A percentile compares a stretch with the other conserved stretches of the same genome.
phyloP scores from a whole-genome alignment of 2,888 invertebrate genomes.

The Miltochrista miniata region DNA sequence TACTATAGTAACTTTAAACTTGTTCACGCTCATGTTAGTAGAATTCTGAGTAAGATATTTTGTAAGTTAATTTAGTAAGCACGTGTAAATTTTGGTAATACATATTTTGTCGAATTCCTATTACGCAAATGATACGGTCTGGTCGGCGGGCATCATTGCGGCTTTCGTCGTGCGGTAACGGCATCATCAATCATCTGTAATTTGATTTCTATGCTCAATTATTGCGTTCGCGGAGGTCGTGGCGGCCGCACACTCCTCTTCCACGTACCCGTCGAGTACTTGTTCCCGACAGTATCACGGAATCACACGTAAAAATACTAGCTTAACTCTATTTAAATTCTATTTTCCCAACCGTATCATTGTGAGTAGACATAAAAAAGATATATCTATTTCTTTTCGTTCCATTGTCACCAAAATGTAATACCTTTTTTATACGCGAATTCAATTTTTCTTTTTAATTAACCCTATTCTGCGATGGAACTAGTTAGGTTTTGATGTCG shows the following conservation, averaged over 20 bases:
- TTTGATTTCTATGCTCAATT: constrained; percentile 84
- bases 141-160: constrained; percentile 72
- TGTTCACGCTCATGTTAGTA: constrained; percentile 3
- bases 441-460: constrained; percentile 42
- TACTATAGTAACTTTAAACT: constrained; percentile 17
- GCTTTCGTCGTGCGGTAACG: constrained; percentile 79
- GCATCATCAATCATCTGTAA: constrained; percentile 83
- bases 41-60: background rate
- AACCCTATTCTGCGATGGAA: constrained; percentile 44
- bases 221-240: constrained; percentile 81
- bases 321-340: constrained; percentile 11
- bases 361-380: constrained; percentile 8
- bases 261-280: constrained; percentile 52
- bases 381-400: constrained; percentile 17
- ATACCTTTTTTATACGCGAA: constrained; percentile 30
- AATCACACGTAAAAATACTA: constrained; percentile 39
- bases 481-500: constrained; percentile 42
- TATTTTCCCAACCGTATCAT: background rate
- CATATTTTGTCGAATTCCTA: constrained; percentile 69
- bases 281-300: constrained; percentile 45
- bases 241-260: constrained; percentile 63
- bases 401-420: constrained; percentile 29
- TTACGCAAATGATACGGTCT: constrained; percentile 77
- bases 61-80: background rate
- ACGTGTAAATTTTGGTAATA: constrained; percentile 11